Evolutionary conservation across 2,113 vertebrate species (phyloP), one percentile per base, ranked within the genome.

Genomic region (Entomyzon cyanotis): DNA sequence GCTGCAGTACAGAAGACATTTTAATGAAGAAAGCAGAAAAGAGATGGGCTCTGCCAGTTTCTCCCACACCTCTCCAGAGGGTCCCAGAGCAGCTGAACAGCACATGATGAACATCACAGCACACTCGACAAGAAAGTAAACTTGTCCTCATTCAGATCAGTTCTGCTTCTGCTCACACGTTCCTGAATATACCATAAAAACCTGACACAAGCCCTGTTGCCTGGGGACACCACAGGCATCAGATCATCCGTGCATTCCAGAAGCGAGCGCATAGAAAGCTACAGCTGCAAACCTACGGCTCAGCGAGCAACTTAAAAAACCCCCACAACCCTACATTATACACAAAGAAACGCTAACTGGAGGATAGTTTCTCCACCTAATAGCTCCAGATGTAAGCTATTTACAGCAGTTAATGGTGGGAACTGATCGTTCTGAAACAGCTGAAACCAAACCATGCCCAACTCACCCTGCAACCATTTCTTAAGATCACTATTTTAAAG

Each of bases 381-480:
- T 18, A n/a, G 19, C 30, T 82, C 65, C 79, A 84, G 31, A 31
- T 35, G 33, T 3, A 77, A 76, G 70, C 37, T 75, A 16, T 58
- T 70, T 55, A 69, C 18, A 81, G 77, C 30, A 73, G 52, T 35
- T 20, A 21, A 15, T 21, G 12, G 31, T 20, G 77, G n/a, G 65
- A 84, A 6, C 25, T 82, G 37, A 59, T 63, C 12, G 19, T 65
- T 84, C 55, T 69, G 47, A 65, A 82, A 60, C 27, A 82, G 58
- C 67, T 58, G 23, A 87, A 89, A 67, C 15, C 64, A 56, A 82
- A 55, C 0, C 37, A 33, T 41, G 56, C 10, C 22, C 20, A 67
- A 19, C 14, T 59, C 7, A 2, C 28, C 19, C 31, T 0, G 0
- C 8, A 47, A 47, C 37, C 0, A 27, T 28, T 81, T 70, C 75